Conservation (phyloP, 1,140 invertebrate genomes). For the Penaeus vannamei region DNA sequence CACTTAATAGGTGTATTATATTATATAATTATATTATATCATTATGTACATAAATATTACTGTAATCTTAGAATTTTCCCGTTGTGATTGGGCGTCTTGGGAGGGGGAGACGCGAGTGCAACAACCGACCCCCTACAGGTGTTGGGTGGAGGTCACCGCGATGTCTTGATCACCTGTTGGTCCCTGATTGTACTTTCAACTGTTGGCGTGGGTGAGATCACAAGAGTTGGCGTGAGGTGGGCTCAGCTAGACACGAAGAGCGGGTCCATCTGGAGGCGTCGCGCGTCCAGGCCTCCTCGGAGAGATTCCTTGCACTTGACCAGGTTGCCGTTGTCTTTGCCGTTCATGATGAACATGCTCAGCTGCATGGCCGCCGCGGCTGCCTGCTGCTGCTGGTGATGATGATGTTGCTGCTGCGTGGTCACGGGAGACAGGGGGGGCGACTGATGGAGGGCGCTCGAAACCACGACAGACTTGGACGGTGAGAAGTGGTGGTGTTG, state of each 20-base stretch:
- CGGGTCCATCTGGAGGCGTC: slow-evolving; percentile 58
- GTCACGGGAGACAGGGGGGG: slow-evolving; percentile 56
- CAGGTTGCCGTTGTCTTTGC: slow-evolving; percentile 45
- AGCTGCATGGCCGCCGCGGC: slow-evolving; percentile 44
- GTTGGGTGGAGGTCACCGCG: slow-evolving; percentile 29
- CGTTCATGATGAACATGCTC: slow-evolving; percentile 53
- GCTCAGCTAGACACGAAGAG: slow-evolving; percentile 67
- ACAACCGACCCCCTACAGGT: slow-evolving; percentile 38
- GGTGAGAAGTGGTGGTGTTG: slow-evolving; percentile 63
- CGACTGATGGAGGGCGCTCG: slow-evolving; percentile 48
- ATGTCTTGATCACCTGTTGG: slow-evolving; percentile 54
- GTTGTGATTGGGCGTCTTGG: slow-evolving; percentile 38
- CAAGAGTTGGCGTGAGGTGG: neutral
- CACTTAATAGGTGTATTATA: slow-evolving; percentile 59
- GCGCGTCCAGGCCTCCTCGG: slow-evolving; percentile 51
- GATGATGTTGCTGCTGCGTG: slow-evolving; percentile 46
- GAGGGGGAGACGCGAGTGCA: slow-evolving; percentile 20
- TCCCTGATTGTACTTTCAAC: slow-evolving; percentile 58
- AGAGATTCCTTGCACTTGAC: slow-evolving; percentile 67
- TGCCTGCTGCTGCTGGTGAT: neutral
- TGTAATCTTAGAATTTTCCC: slow-evolving; percentile 59
- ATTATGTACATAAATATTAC: slow-evolving; percentile 65
- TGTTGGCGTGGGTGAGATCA: slow-evolving; percentile 58
- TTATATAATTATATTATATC: slow-evolving; percentile 57
- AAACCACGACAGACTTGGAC: slow-evolving; percentile 59